phyloP scores from a whole-genome alignment of 2,797 vertebrate species.

The Girardinus metallicus region DNA sequence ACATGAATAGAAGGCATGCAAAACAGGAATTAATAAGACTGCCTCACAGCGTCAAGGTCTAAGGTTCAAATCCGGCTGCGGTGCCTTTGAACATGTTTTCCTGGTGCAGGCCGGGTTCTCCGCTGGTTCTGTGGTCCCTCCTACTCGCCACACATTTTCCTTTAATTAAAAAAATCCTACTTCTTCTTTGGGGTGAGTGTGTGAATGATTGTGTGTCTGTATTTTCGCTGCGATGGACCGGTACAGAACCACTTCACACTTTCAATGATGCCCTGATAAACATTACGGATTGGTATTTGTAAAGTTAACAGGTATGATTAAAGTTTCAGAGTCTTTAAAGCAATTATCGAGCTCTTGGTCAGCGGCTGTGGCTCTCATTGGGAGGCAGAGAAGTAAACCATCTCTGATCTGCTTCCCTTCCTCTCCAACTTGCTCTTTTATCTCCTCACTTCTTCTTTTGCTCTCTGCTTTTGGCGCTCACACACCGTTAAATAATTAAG shows the following conservation, averaged over 20 bases:
- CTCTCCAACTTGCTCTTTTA: background rate
- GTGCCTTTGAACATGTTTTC: background rate
- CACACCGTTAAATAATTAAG: constrained; percentile 69
- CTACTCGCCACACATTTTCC: background rate
- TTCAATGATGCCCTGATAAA: background rate
- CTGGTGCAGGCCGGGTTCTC: background rate
- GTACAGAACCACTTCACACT: background rate
- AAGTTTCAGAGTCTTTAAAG: background rate
- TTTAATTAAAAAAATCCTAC: background rate
- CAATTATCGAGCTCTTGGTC: background rate
- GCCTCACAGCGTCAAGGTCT: background rate
- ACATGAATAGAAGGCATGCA: background rate
- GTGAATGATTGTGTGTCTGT: background rate
- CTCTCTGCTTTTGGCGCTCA: constrained; percentile 13
- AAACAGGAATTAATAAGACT: background rate
- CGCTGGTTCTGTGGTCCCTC: background rate
- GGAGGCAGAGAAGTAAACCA: background rate
- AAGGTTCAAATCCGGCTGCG: background rate
- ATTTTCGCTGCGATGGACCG: background rate
- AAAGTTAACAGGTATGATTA: background rate
- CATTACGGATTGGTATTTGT: background rate
- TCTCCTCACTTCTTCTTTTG: constrained; percentile 3
- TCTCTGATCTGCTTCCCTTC: background rate
- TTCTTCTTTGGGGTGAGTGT: background rate
- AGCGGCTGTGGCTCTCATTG: background rate